Percentiles rank a stretch among this genome's conserved stretches.
phyloP scores from a whole-genome alignment of 2,888 invertebrate genomes.

The Syrista parreyssii region DNA sequence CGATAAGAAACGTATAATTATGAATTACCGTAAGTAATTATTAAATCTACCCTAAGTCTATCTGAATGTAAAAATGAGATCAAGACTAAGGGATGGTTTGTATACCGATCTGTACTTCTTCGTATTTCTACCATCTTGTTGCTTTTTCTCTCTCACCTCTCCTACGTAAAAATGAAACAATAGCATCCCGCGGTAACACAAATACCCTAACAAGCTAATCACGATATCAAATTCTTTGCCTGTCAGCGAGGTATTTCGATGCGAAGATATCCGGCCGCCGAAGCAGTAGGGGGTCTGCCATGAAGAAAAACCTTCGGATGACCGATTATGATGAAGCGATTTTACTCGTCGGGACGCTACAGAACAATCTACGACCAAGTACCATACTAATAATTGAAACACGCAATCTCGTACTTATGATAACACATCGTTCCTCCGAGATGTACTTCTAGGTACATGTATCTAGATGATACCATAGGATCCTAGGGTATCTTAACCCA shows the following conservation, averaged over 20 bases:
- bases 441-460: not conserved
- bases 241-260: constrained; percentile 62
- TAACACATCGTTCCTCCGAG: constrained; percentile 3
- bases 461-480: not conserved
- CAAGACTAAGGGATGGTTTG: not conserved
- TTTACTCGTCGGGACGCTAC: constrained; percentile 39
- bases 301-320: constrained; percentile 56
- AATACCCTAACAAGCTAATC: constrained; percentile 61
- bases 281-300: constrained; percentile 49
- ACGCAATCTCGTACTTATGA: constrained; percentile 60
- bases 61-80: not conserved
- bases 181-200: constrained; percentile 44
- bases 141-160: not conserved
- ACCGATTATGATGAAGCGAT: constrained; percentile 67
- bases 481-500: not conserved
- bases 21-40: not conserved
- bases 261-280: constrained; percentile 60
- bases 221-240: constrained; percentile 65
- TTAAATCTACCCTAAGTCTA: not conserved
- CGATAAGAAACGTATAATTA: not conserved
- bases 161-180: not conserved
- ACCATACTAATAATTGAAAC: constrained; percentile 58
- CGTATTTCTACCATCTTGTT: not conserved
- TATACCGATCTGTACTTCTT: not conserved
- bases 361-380: constrained; percentile 35